Base-by-base conservation (phyloP, 2,888 invertebrate genomes). In the Dynastes grantii region DNA sequence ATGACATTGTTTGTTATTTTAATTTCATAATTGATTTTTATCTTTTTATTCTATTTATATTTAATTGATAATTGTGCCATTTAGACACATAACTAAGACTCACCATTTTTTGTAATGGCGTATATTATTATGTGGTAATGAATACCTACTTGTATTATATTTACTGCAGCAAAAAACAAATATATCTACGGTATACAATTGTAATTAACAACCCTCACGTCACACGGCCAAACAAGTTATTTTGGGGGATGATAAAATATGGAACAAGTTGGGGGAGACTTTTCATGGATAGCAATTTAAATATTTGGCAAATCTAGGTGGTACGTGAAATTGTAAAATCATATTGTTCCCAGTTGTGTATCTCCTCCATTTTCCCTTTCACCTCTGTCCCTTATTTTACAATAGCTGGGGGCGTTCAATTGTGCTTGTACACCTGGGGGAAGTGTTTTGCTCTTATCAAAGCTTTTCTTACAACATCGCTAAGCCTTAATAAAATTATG, bases 301-400 rank as follows among this genome's bases (percentile, higher is more conserved):
- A 55, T 55, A 55, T 55, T 55, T 55, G 16, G 55, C 22, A 55
- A 55, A 55, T 55, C 55, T 55, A 16, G 55, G 55, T 55, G n/a
- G 55, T 4, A 22, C 16, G 45, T 45, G 45, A 45, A 45, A 45
- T 45, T 45, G 55, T 22, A 55, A 22, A 55, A 55, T 55, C 55
- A 55, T 55, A 55, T 55, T 55, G 55, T 55, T 55, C 55, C 55
- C 16, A 11, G 5, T 22, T 22, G 8, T 55, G 2, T 22, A n/a
- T 22, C 16, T 22, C n/a, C n/a, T n/a, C 55, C 55, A 5, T 55
- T 55, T 55, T 16, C 5, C 55, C 22, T 16, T 37, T 55, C 16
- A 8, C 55, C n/a, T 16, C 55, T 13, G 22, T 55, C 55, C 55
- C 55, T 55, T 16, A 55, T 55, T 55, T 55, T 1, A 22, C 55